Conservation (phyloP, 2,797 vertebrate species). For the Mareca strepera region DNA sequence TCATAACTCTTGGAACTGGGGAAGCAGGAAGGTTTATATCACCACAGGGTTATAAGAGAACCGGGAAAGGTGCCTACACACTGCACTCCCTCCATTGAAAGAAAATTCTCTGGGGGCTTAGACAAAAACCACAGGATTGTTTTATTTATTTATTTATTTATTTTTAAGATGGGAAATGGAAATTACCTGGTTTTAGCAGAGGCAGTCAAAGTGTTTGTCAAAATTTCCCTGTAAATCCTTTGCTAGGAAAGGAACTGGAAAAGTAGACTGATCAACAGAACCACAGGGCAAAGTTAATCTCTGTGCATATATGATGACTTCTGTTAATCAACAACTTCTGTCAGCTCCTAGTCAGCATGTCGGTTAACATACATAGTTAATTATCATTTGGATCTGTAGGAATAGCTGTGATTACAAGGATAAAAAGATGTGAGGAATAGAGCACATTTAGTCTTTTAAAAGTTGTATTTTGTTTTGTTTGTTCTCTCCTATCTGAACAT, state of each 20-base stretch:
- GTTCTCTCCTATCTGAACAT: background rate
- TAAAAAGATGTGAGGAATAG: background rate
- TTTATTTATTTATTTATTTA: background rate
- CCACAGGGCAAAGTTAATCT: background rate
- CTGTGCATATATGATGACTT: background rate
- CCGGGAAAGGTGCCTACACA: background rate
- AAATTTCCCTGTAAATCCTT: background rate
- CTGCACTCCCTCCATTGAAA: background rate
- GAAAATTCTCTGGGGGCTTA: background rate
- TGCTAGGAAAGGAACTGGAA: background rate
- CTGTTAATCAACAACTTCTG: background rate
- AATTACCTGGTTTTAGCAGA: background rate
- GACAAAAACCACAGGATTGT: background rate
- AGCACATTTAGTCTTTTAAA: background rate
- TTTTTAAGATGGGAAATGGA: background rate
- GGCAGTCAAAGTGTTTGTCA: background rate
- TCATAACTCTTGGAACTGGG: background rate
- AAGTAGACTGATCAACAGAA: background rate
- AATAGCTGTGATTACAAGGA: background rate
- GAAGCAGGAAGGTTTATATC: background rate
- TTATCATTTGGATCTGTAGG: background rate
- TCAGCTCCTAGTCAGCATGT: background rate
- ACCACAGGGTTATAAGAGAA: background rate
- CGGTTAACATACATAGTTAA: accelerated
- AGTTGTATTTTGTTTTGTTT: background rate